Percentiles rank a stretch among this genome's conserved stretches.
Evolutionary conservation across 2,797 vertebrate species (phyloP).

Genomic region (Fundulus diaphanus): DNA sequence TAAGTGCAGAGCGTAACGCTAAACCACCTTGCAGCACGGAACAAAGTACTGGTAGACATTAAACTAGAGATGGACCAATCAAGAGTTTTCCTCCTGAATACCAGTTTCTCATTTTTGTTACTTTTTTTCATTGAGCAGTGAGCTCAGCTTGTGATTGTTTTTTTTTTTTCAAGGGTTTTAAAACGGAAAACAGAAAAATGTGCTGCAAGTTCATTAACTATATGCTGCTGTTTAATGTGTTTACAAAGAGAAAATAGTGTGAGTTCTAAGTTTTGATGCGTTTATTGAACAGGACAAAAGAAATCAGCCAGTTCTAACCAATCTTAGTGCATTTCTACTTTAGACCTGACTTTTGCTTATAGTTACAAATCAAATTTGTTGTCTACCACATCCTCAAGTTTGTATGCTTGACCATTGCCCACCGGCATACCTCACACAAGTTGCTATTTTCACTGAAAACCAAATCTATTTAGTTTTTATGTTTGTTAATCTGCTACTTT

Average conservation of each 20-base stretch:
- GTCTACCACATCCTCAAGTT: slow-evolving; percentile 10
- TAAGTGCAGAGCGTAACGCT: background rate
- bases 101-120: too few relatives aligned
- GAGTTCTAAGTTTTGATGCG: too few relatives aligned
- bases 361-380: slow-evolving; percentile 24
- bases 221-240: too few relatives aligned
- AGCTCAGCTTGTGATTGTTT: background rate
- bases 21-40: slow-evolving; percentile 4
- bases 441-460: background rate
- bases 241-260: too few relatives aligned
- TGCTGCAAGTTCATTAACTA: background rate
- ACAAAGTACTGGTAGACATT: slow-evolving; percentile 43
- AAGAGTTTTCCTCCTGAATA: too few relatives aligned
- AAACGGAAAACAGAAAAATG: background rate
- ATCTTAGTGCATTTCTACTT: slow-evolving; percentile 21
- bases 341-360: slow-evolving; percentile 9
- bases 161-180: too few relatives aligned
- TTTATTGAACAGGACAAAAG: too few relatives aligned
- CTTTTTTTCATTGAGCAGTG: background rate
- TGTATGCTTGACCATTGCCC: slow-evolving; percentile 9
- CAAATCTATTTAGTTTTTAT: slow-evolving; percentile 14
- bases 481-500: slow-evolving; percentile 26
- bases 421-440: background rate
- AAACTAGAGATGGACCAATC: background rate
- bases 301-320: background rate